Evolutionary conservation across 1,140 invertebrate species (phyloP), one percentile per base, ranked within the genome.

Genomic region (Sarcophaga bullata): DNA sequence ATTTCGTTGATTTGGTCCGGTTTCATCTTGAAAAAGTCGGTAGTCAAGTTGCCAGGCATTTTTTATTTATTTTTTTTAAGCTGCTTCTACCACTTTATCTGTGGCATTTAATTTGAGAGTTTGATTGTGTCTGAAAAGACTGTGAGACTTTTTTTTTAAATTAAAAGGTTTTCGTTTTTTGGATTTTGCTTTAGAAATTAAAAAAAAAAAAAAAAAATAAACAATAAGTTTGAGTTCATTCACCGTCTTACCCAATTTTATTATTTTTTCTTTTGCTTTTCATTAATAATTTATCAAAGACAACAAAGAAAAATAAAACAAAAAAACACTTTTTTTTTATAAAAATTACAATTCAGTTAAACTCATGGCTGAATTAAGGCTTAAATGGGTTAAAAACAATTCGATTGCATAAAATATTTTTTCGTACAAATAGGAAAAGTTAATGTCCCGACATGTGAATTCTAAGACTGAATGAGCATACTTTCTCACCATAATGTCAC

Each of bases 211-310:
- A 25, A 72, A 8, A 72, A 72, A 72, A 3, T 9, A 62, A 13
- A 62, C 37, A 72, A 72, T 72, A 72, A 17, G n/a, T 25, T 68
- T 68, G 19, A 78, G 75, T 78, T 78, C 75, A 50, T 78, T 78
- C 47, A 78, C 75, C 75, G 17, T n/a, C 50, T 78, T 78, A 78
- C 75, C 75, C 50, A 78, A 78, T 50, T 78, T 68, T 68, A 17
- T 19, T 17, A 8, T 19, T 68, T 68, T 68, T 68, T 68, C 19
- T 68, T 68, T 37, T 37, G 25, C 25, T 37, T 37, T 37, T 37
- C 25, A 37, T 37, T 37, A 37, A 37, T 37, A 37, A 37, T 47
- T 10, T 50, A 78, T 15, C 15, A 15, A 54, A 54, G 10, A 54
- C 52, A 15, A 54, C 15, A 54, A 54, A 54, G 2, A 17, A 46